These are phyloP conservation scores for Pseudobourletiella spinata DNA, from an alignment of 1,140 invertebrate genomes.

Conservation along the genomic window DNA sequence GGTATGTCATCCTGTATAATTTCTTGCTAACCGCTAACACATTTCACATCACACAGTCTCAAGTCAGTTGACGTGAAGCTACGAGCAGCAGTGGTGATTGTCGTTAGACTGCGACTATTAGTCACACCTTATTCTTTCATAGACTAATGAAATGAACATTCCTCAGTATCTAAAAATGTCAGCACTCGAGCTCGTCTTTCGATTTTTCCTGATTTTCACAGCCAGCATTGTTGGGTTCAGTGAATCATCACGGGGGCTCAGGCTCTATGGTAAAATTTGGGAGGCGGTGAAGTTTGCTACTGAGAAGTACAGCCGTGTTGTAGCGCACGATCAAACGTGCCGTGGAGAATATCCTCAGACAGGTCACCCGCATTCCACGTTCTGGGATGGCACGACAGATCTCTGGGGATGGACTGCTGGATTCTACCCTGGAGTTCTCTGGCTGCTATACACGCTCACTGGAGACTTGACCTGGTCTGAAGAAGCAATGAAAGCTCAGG, in stretches of 20 bases:
- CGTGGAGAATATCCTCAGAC: neutral
- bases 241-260: neutral
- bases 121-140: neutral
- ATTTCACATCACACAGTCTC: no score
- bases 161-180: neutral
- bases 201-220: neutral
- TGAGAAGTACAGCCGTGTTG: neutral
- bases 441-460: slow-evolving; percentile 24
- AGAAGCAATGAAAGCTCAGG: slow-evolving; percentile 14
- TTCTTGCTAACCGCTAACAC: no score
- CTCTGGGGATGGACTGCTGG: slow-evolving; percentile 20
- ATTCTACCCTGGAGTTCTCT: slow-evolving; percentile 24
- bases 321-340: neutral
- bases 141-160: neutral
- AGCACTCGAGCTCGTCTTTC: neutral
- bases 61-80: no score
- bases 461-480: slow-evolving; percentile 12
- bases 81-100: no score
- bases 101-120: no score
- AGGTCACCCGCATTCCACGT: neutral
- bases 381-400: slow-evolving; percentile 7
- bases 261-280: neutral
- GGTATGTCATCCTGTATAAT: no score
- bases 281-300: neutral
- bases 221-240: no score